Evolutionary conservation across 2,113 vertebrate species (phyloP), one percentile per base, ranked within the genome.

Genomic region (Corythornis madagascariensis): DNA sequence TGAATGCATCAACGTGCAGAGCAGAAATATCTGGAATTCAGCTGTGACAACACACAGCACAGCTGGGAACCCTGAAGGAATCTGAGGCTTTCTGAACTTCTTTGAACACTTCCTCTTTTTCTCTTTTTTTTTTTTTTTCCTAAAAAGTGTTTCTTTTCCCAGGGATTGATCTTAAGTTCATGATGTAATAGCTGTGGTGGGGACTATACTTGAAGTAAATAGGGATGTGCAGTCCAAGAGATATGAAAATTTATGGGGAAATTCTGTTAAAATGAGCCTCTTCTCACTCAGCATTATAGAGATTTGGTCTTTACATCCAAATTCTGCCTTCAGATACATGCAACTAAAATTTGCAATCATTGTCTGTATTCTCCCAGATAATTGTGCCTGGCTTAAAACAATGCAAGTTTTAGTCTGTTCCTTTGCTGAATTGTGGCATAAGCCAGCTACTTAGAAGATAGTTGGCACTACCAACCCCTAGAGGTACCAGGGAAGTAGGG

Each of bases 11-110:
- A 74, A 77, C 12, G 56, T 35, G 81, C 81, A 14, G 94, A 66
- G 78, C 9, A n/a, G 92, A 96, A 96, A 92, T 96, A 79, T 84
- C 77, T 89, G 90, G 25, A 3, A 0, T 73, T 92, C 92, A 95
- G 94, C 74, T 89, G 94, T 91, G 94, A 92, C 95, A 95, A 93
- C 84, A 94, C 40, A 87, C 81, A 94, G 86, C 72, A 85, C 91
- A 96, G 94, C 84, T 96, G 94, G 82, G 79, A 43, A 93, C 89
- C 84, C 96, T 75, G 47, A 95, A 90, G 96, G 79, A 89, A 94
- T 80, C 60, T 52, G 38, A 77, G 84, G 86, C 26, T 59, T 91
- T 85, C 66, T 92, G 84, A 83, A 80, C 90, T 76, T 60, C 77
- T 90, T 83, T 2, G 1, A 93, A 76, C 75, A 73, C 67, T 95